Evolutionary conservation across 2,888 invertebrate species (phyloP).

Genomic region (Bhutanitis thaidina): DNA sequence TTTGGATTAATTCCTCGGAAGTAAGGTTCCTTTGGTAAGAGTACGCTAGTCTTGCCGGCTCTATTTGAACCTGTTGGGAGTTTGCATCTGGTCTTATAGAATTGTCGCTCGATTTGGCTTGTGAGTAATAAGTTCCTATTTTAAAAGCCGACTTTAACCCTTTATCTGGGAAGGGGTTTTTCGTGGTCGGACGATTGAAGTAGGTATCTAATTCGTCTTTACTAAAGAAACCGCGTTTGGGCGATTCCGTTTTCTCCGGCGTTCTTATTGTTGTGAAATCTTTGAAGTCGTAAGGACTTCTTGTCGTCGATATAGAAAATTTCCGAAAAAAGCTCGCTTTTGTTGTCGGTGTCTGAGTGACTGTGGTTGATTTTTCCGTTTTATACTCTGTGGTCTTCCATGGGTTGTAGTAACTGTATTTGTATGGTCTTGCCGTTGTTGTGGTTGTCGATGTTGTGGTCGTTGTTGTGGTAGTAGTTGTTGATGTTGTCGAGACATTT

Average conservation of each 20-base stretch:
- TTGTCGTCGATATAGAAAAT: slow-evolving; percentile 72
- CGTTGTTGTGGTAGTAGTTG: slow-evolving; percentile 29
- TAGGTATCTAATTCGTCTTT: slow-evolving; percentile 61
- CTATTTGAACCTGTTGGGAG: slow-evolving; percentile 71
- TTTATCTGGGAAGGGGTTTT: slow-evolving; percentile 68
- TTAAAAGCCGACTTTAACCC: slow-evolving; percentile 62
- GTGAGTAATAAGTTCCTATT: slow-evolving; percentile 69
- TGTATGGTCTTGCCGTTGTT: slow-evolving; percentile 44
- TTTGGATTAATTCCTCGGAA: slow-evolving; percentile 49
- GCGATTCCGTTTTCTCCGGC: slow-evolving; percentile 38
- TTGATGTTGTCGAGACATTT: slow-evolving; percentile 31
- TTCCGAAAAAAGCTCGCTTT: slow-evolving; percentile 53
- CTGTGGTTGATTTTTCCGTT: slow-evolving; percentile 46
- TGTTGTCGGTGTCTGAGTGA: slow-evolving; percentile 33
- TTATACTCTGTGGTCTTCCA: slow-evolving; percentile 27
- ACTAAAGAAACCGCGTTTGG: slow-evolving; percentile 58
- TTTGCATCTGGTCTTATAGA: slow-evolving; percentile 73
- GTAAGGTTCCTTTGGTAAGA: slow-evolving; percentile 69
- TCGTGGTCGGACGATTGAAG: slow-evolving; percentile 73
- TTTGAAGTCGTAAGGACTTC: slow-evolving; percentile 78
- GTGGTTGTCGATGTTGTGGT: slow-evolving; percentile 29
- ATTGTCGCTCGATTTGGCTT: slow-evolving; percentile 66
- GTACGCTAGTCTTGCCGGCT: slow-evolving; percentile 62
- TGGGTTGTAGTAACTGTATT: slow-evolving; percentile 40
- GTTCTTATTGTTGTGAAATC: slow-evolving; percentile 62